Conservation (phyloP, 35 echinoderm and acorn worm species). For the Apostichopus parvimensis region DNA sequence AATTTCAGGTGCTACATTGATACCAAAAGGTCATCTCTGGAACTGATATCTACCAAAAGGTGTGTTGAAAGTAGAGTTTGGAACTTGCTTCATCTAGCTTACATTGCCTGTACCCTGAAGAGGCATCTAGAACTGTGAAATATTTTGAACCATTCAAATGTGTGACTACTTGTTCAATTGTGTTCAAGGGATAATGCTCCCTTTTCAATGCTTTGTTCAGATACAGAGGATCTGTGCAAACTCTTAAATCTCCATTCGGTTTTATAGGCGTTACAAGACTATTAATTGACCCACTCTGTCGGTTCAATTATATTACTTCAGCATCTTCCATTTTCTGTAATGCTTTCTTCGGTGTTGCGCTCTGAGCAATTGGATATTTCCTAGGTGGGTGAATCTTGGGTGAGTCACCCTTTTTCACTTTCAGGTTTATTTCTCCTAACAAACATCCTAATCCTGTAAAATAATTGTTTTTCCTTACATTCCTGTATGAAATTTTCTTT, state of each 20-base stretch:
- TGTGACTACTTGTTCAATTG: slow-evolving; percentile 54
- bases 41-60: slow-evolving; percentile 49
- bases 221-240: slow-evolving; percentile 50
- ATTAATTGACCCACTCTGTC: slow-evolving; percentile 36
- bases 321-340: slow-evolving; percentile 8
- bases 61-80: slow-evolving; percentile 54
- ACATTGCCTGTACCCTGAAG: slow-evolving; percentile 46
- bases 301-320: background rate
- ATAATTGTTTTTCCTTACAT: background rate
- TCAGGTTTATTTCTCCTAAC: background rate
- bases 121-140: slow-evolving; percentile 60
- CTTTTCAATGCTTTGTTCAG: slow-evolving; percentile 34
- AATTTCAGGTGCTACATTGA: slow-evolving; percentile 21
- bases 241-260: slow-evolving; percentile 15
- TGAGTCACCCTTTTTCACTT: slow-evolving; percentile 22
- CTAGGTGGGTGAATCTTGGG: slow-evolving; percentile 37
- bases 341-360: too few relatives aligned
- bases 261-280: slow-evolving; percentile 33
- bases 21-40: slow-evolving; percentile 27
- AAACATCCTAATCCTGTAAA: slow-evolving; percentile 2
- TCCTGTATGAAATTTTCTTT: slow-evolving; percentile 4
- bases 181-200: slow-evolving; percentile 57
- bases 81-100: slow-evolving; percentile 49
- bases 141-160: slow-evolving; percentile 31
- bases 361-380: slow-evolving; percentile 34